Conservation (phyloP, 2,797 vertebrate genomes). For the Neoniphon sammara region DNA sequence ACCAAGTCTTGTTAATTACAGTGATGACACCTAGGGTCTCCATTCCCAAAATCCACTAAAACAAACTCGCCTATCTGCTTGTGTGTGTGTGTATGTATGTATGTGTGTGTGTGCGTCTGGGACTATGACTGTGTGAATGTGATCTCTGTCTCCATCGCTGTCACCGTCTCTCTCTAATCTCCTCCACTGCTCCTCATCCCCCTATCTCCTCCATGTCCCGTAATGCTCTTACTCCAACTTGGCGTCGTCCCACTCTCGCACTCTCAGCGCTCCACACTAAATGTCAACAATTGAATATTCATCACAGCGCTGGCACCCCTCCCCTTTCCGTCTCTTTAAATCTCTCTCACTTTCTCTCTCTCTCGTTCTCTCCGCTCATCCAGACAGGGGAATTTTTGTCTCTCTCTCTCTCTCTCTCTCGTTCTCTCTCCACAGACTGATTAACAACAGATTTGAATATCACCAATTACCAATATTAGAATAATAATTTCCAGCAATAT, state of each 20-base stretch:
- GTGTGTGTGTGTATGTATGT: slow-evolving; percentile 15
- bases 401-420: slow-evolving; percentile 26
- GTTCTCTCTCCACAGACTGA: slow-evolving; percentile 50
- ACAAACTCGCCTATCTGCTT: slow-evolving; percentile 31
- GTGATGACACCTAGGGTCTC: slow-evolving; percentile 50
- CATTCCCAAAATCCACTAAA: slow-evolving; percentile 59
- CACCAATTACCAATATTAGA: slow-evolving; percentile 69
- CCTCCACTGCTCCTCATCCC: slow-evolving; percentile 49
- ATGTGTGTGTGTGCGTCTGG: slow-evolving; percentile 29
- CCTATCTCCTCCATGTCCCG: slow-evolving; percentile 64
- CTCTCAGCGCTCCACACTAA: slow-evolving; percentile 66
- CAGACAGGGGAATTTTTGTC: slow-evolving; percentile 39
- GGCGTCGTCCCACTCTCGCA: slow-evolving; percentile 71
- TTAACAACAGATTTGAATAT: slow-evolving; percentile 76
- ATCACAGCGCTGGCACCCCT: slow-evolving; percentile 65
- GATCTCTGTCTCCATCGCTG: slow-evolving; percentile 55
- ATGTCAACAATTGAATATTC: slow-evolving; percentile 84
- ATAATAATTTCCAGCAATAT: slow-evolving; percentile 61
- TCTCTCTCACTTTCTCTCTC: slow-evolving; percentile 39
- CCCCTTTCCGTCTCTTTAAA: slow-evolving; percentile 57
- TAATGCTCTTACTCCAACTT: slow-evolving; percentile 71
- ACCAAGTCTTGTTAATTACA: slow-evolving; percentile 74
- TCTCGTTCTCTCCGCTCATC: slow-evolving; percentile 4
- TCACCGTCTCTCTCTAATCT: slow-evolving; percentile 62
- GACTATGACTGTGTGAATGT: not conserved